Evolutionary conservation across 1,140 invertebrate species (phyloP).

Genomic region (Bombus cullumanus): DNA sequence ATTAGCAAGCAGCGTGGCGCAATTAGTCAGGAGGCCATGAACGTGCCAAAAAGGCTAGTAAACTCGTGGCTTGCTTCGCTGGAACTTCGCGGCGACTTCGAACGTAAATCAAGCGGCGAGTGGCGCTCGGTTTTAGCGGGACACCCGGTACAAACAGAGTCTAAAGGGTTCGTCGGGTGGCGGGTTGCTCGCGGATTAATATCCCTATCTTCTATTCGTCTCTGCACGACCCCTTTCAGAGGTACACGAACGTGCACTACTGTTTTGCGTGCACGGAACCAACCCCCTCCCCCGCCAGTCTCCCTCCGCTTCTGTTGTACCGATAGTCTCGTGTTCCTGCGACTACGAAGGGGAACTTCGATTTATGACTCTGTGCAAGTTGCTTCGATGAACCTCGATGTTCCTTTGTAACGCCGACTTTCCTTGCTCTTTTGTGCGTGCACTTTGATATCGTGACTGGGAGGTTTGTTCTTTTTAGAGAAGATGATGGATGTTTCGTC

Average conservation of each 20-base stretch:
- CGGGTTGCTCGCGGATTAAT: slow-evolving; percentile 73
- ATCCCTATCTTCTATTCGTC: slow-evolving; percentile 70
- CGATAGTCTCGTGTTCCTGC: slow-evolving; percentile 16
- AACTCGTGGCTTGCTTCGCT: slow-evolving; percentile 58
- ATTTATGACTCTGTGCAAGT: slow-evolving; percentile 50
- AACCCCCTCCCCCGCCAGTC: not conserved
- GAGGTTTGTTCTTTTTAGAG: not conserved
- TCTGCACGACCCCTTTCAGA: slow-evolving; percentile 49
- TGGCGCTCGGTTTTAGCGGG: slow-evolving; percentile 64
- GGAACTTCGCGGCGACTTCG: slow-evolving; percentile 72
- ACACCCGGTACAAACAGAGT: slow-evolving; percentile 67
- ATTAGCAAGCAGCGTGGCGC: slow-evolving; percentile 59
- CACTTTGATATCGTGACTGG: not conserved
- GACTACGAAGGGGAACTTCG: slow-evolving; percentile 49
- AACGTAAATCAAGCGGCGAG: slow-evolving; percentile 71
- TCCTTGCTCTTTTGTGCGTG: not conserved
- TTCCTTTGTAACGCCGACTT: not conserved
- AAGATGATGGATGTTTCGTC: not conserved
- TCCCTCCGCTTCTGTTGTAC: not conserved
- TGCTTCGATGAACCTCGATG: slow-evolving; percentile 50
- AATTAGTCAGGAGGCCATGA: slow-evolving; percentile 63
- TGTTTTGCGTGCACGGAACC: slow-evolving; percentile 25
- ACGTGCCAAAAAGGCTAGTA: slow-evolving; percentile 74
- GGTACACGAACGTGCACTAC: slow-evolving; percentile 26
- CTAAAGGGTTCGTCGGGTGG: slow-evolving; percentile 27